Percentiles rank a stretch among this genome's conserved stretches.
These are phyloP conservation scores for Illadopsis cleaveri DNA, from an alignment of 2,113 vertebrate genomes.

Conservation along the genomic window DNA sequence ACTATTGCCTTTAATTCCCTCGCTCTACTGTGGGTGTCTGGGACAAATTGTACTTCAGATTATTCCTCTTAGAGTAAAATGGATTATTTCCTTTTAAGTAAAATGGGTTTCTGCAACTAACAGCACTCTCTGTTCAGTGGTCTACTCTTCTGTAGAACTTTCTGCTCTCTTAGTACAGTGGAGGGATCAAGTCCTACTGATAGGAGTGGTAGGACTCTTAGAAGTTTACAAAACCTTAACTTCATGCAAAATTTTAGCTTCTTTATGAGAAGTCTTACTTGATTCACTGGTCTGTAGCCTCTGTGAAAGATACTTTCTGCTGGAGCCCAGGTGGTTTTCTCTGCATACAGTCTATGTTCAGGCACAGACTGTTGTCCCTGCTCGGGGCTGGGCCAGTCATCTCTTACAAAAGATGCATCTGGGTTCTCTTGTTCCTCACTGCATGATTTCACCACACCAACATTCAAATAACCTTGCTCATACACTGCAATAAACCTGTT, in stretches of 20 bases:
- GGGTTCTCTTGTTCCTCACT: background rate
- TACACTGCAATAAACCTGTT: background rate
- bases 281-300: background rate
- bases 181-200: background rate
- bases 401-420: background rate
- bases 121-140: background rate
- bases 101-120: background rate
- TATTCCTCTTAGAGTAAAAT: background rate
- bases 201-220: background rate
- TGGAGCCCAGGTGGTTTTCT: background rate
- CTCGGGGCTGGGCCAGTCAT: background rate
- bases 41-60: background rate
- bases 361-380: background rate
- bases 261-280: background rate
- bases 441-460: background rate
- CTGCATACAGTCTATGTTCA: background rate
- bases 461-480: background rate
- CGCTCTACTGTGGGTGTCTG: background rate
- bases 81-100: background rate
- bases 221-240: background rate
- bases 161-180: background rate
- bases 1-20: background rate
- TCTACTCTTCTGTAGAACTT: background rate
- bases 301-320: background rate
- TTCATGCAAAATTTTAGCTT: background rate